Base-by-base conservation (phyloP, 2,888 invertebrate species). In the Magallana nippona region DNA sequence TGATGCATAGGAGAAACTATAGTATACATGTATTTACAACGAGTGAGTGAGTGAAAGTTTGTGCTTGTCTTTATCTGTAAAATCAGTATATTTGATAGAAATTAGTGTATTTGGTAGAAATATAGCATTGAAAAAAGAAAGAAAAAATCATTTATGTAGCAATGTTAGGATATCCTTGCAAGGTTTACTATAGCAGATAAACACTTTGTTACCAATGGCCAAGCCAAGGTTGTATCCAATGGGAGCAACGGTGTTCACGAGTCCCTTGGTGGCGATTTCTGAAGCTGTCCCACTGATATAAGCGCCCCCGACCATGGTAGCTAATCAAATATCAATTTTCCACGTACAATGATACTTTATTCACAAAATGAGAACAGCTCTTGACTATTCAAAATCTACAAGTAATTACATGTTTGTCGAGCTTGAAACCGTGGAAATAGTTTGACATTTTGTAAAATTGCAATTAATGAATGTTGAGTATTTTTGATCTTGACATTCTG, bases 241-340 rank as follows among this genome's bases (percentile, higher is more conserved):
- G 10, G 89, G 89, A 57, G 87, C 89, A 32, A 88, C 85, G 2
- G 87, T 87, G 87, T 88, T 88, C 1, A 87, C 57, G 32, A 89
- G 19, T 17, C 89, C 89, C n/a, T 84, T 82, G 8, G 82, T 82
- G 3, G 85, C 89, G 1, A 88, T 87, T 57, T 85, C 82, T 82
- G 89, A 89, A 10, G 89, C 88, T 77, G 89, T 87, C 19, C 89
- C 89, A 78, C 89, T 89, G 3, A 89, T 86, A 78, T 87, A 89
- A 10, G 86, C 89, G 32, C 89, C 89, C 55, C 89, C 89, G 22
- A 89, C 89, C 86, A 87, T 86, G 8, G 89, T 89, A 2, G 89
- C 89, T 89, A 81, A 10, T 78, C 1, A 1, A 44, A 44, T 8
- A 44, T 8, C 44, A 44, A 5, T 5, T 44, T 44, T 44, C 44